Evolutionary conservation across 1,140 invertebrate genomes (phyloP).

Genomic region (Parasteatoda tepidariorum): DNA sequence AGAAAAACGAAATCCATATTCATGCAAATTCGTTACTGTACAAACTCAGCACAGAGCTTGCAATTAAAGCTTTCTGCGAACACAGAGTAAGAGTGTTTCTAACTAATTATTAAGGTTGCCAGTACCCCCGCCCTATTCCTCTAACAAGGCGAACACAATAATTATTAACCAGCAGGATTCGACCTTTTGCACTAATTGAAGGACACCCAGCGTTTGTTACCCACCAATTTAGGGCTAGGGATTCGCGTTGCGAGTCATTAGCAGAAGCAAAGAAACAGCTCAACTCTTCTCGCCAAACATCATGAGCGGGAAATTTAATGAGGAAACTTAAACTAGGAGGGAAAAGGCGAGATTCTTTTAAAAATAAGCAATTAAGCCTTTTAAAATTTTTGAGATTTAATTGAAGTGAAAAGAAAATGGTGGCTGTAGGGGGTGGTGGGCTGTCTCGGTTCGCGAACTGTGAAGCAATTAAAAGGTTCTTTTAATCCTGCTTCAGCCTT

Average conservation of each 20-base stretch:
- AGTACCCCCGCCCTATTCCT: slow-evolving; percentile 7
- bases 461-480: slow-evolving; percentile 53
- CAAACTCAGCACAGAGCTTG: slow-evolving; percentile 23
- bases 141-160: slow-evolving; percentile 56
- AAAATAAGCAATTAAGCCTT: slow-evolving; percentile 60
- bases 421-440: not conserved
- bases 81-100: slow-evolving; percentile 21
- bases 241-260: slow-evolving; percentile 43
- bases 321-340: slow-evolving; percentile 46
- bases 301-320: slow-evolving; percentile 57
- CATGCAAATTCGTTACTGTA: slow-evolving; percentile 52
- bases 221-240: slow-evolving; percentile 42
- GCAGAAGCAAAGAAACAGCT: slow-evolving; percentile 54
- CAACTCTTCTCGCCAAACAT: slow-evolving; percentile 38
- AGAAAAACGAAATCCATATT: slow-evolving; percentile 55
- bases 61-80: slow-evolving; percentile 31
- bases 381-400: slow-evolving; percentile 60
- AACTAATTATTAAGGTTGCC: slow-evolving; percentile 52
- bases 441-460: slow-evolving; percentile 26
- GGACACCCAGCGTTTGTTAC: slow-evolving; percentile 47
- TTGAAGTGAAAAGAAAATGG: slow-evolving; percentile 51
- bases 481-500: slow-evolving; percentile 28
- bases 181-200: slow-evolving; percentile 58
- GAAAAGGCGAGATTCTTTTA: slow-evolving; percentile 35
- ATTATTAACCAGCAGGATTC: slow-evolving; percentile 56